phyloP scores from a whole-genome alignment of 2,113 vertebrate genomes.

The Bubo scandiacus region DNA sequence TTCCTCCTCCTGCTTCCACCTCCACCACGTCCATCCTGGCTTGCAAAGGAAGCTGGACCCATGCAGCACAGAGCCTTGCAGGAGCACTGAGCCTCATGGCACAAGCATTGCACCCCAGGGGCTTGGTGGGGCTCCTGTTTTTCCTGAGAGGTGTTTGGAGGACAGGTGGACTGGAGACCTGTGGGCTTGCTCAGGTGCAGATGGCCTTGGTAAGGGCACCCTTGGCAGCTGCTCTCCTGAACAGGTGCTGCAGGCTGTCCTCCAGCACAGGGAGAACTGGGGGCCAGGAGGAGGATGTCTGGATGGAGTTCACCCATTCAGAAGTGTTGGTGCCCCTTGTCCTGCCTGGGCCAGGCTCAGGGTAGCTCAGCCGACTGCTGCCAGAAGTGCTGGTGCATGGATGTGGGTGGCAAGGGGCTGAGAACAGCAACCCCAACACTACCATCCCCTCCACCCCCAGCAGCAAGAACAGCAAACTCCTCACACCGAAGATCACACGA shows the following conservation, averaged over 20 bases:
- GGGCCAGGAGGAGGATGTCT: background rate
- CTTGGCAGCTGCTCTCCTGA: background rate
- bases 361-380: background rate
- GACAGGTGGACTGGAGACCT: background rate
- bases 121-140: no score
- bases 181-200: background rate
- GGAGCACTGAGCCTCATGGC: background rate
- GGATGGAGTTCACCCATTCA: background rate
- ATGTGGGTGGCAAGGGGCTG: background rate
- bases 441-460: background rate
- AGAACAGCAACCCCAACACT: background rate
- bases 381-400: background rate
- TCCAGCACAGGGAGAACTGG: background rate
- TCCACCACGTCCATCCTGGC: background rate
- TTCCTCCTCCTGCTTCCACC: background rate
- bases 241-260: background rate
- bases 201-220: background rate
- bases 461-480: background rate
- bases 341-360: background rate
- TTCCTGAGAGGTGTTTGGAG: no score
- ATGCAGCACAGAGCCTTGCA: background rate
- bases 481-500: background rate
- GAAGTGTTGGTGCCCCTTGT: background rate
- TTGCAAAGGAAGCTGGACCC: background rate
- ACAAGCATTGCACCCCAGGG: background rate